A percentile compares a stretch with the other conserved stretches of the same genome.
Conservation (phyloP, 2,797 vertebrate genomes). For the Eospalax fontanierii region DNA sequence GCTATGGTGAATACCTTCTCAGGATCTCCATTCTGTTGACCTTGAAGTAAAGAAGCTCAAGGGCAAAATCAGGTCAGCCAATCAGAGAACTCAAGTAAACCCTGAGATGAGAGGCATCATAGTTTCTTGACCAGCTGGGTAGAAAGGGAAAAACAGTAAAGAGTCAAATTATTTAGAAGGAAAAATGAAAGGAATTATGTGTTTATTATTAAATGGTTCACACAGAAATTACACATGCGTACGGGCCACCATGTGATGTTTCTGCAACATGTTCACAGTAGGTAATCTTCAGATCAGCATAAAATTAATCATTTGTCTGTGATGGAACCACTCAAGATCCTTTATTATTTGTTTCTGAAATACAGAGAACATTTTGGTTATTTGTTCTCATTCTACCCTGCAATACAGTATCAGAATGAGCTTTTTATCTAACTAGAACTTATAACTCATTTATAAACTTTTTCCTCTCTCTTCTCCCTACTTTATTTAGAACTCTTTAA, state of each 20-base stretch:
- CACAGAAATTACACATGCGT: too few species aligned
- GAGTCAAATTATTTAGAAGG: conserved; percentile 6
- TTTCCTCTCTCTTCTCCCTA: not conserved
- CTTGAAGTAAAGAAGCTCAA: not conserved
- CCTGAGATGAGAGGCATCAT: not conserved
- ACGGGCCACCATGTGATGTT: not conserved
- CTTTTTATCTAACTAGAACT: too few species aligned
- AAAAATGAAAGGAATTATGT: not conserved
- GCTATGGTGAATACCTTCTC: not conserved
- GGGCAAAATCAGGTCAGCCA: not conserved
- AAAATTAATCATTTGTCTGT: not conserved
- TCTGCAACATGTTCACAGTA: too few species aligned
- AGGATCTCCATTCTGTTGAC: not conserved
- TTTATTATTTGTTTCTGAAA: not conserved
- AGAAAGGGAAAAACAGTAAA: not conserved
- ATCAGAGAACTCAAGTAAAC: not conserved
- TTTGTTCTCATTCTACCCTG: not conserved
- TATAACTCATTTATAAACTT: not conserved
- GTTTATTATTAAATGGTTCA: too few species aligned
- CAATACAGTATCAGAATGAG: not conserved
- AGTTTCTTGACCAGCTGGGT: not conserved
- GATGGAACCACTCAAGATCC: not conserved
- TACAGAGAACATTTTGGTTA: too few species aligned
- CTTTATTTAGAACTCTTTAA: not conserved
- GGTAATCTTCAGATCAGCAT: too few species aligned